Percentiles rank a stretch among this genome's conserved stretches.
phyloP scores from a whole-genome alignment of 2,888 invertebrate genomes.

The Bhutanitis thaidina region DNA sequence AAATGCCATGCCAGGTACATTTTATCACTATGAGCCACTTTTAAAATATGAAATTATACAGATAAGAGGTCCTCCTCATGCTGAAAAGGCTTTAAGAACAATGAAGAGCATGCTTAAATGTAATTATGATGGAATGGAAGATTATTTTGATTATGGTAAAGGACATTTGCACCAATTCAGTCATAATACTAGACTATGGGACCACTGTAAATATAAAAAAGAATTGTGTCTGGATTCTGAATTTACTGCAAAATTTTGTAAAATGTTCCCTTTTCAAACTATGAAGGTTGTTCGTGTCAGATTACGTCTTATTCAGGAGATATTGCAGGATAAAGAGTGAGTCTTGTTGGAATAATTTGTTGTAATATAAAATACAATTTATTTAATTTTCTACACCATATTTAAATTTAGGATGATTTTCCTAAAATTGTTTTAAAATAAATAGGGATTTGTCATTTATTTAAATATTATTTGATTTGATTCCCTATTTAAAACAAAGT shows the following conservation, averaged over 20 bases:
- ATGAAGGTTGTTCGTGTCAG: slow-evolving; percentile 92
- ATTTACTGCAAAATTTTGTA: slow-evolving; percentile 89
- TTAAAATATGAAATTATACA: slow-evolving; percentile 90
- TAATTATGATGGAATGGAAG: slow-evolving; percentile 86
- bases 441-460: no score
- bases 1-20: slow-evolving; percentile 91
- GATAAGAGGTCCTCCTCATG: slow-evolving; percentile 86
- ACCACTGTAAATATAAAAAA: slow-evolving; percentile 83
- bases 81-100: slow-evolving; percentile 83
- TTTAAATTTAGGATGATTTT: no score
- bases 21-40: slow-evolving; percentile 94
- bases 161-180: slow-evolving; percentile 89
- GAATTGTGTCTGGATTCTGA: slow-evolving; percentile 72
- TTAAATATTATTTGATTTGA: no score
- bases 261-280: slow-evolving; percentile 91
- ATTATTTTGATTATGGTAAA: slow-evolving; percentile 89
- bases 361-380: no score
- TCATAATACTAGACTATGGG: slow-evolving; percentile 92
- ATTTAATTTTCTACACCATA: no score
- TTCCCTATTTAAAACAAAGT: no score
- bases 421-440: no score
- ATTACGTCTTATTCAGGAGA: slow-evolving; percentile 84
- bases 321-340: slow-evolving; percentile 86
- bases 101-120: slow-evolving; percentile 87
- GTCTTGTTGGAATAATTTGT: slow-evolving; percentile 35